Percentiles rank a stretch among this genome's conserved stretches.
Evolutionary conservation across 2,113 vertebrate genomes (phyloP).

Genomic region (Heterotis niloticus): DNA sequence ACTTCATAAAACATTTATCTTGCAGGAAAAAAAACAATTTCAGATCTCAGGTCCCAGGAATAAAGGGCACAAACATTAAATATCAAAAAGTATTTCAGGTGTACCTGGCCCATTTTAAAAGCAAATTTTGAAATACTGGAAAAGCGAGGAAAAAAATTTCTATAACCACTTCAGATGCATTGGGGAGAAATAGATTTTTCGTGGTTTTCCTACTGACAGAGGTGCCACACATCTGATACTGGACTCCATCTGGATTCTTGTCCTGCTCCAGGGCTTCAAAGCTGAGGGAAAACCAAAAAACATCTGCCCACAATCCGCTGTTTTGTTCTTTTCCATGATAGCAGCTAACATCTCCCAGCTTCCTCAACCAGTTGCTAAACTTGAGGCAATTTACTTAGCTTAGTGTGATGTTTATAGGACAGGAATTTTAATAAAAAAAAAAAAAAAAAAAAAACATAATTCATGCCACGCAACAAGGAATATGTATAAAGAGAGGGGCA

Average conservation of each 20-base stretch:
- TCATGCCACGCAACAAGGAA: conserved; percentile 4
- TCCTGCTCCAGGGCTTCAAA: not conserved
- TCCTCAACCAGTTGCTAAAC: not conserved
- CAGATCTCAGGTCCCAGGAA: conserved; percentile 2
- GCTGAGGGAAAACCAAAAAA: conserved; percentile 16
- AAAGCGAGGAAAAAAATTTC: not conserved
- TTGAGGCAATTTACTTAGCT: not conserved
- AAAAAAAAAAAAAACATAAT: not conserved
- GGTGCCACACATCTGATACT: not conserved
- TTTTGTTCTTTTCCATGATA: not conserved
- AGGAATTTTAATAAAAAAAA: not conserved
- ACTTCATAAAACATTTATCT: conserved; percentile 8
- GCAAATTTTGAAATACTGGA: not conserved
- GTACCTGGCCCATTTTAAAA: conserved; percentile 6
- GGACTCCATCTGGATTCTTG: not conserved
- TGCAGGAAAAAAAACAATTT: not conserved
- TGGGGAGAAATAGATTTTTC: not conserved
- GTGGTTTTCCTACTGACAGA: not conserved
- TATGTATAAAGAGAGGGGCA: conserved; percentile 5
- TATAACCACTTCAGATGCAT: conserved; percentile 7
- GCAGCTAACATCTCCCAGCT: not conserved
- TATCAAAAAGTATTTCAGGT: not conserved
- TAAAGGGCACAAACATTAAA: not conserved
- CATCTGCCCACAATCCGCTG: not conserved
- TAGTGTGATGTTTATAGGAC: conserved; percentile 10